Percentiles rank a stretch among this genome's conserved stretches.
Conservation (phyloP, 2,113 vertebrate species). For the Dipodomys merriami region DNA sequence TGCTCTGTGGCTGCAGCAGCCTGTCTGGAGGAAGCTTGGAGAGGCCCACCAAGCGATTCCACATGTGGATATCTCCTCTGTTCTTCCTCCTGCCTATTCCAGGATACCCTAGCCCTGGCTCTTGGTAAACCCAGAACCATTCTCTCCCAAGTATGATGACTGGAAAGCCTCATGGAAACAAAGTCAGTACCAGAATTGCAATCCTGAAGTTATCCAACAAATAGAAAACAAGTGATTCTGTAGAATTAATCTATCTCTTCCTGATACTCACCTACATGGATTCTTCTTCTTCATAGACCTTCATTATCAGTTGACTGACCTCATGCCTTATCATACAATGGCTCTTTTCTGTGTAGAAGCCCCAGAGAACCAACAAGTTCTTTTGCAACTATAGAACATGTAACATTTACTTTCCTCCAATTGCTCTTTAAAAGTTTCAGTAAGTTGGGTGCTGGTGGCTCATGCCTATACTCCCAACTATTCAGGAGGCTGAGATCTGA, state of each 20-base stretch:
- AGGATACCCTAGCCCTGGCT: background rate
- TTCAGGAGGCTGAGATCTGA: too few species aligned
- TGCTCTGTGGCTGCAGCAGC: background rate
- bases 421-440: conserved; percentile 2
- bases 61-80: background rate
- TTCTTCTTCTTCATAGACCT: background rate
- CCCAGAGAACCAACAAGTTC: background rate
- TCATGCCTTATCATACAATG: conserved; percentile 3
- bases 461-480: too few species aligned
- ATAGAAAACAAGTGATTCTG: too few species aligned
- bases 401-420: background rate
- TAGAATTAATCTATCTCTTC: background rate
- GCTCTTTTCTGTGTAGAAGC: background rate
- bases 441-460: too few species aligned
- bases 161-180: background rate
- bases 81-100: background rate
- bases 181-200: background rate
- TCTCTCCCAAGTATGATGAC: background rate
- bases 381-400: background rate
- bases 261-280: background rate
- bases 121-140: background rate
- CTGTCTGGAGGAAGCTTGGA: background rate
- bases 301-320: background rate
- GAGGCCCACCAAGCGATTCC: background rate
- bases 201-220: background rate